A percentile compares a stretch with the other conserved stretches of the same genome.
Conservation (phyloP, 1,140 invertebrate species). For the Subanguina moxae region DNA sequence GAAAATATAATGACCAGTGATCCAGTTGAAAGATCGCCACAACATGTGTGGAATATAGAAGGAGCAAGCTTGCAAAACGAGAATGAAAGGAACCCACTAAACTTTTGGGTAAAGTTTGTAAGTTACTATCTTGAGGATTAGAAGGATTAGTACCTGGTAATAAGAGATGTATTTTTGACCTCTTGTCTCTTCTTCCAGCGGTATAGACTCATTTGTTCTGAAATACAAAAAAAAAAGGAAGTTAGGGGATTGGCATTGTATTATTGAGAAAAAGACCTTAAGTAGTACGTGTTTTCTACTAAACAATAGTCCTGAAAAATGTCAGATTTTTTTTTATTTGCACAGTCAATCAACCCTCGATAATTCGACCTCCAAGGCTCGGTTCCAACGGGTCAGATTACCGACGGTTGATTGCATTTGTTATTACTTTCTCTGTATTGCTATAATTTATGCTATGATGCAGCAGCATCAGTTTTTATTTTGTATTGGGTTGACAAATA, state of each 20-base stretch:
- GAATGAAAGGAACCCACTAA: constrained; percentile 54
- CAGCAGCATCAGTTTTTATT: no score
- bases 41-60: constrained; percentile 50
- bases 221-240: constrained; percentile 5
- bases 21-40: constrained; percentile 53
- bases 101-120: not conserved
- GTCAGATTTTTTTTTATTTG: no score
- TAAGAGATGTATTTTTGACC: constrained; percentile 41
- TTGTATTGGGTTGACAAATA: no score
- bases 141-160: constrained; percentile 30
- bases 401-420: no score
- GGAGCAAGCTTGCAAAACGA: constrained; percentile 45
- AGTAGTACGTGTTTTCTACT: constrained; percentile 13
- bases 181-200: constrained; percentile 35
- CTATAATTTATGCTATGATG: no score
- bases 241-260: no score
- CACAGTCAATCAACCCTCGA: no score
- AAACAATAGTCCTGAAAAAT: constrained; percentile 15
- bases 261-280: not conserved
- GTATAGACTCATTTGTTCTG: constrained; percentile 46
- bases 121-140: not conserved
- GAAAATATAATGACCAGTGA: constrained; percentile 36
- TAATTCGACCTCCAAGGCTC: no score
- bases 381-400: no score
- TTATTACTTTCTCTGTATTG: no score